These are phyloP conservation scores for Ailuropoda melanoleuca DNA, from an alignment of 2,113 vertebrate genomes.

Conservation along the genomic window DNA sequence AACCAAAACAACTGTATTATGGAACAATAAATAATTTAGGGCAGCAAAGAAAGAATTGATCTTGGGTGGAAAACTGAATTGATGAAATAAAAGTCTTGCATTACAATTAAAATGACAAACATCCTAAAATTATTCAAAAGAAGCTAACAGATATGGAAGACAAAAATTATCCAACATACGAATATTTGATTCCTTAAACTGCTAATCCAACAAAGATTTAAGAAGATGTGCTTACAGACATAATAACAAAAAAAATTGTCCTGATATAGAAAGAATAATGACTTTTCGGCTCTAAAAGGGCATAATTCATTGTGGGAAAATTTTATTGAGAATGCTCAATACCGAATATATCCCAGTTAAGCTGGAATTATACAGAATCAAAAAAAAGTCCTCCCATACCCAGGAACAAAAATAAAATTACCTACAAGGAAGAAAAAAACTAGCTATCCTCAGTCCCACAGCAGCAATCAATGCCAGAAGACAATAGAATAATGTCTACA, in stretches of 20 bases:
- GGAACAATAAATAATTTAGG: not conserved
- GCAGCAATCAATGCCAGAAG: not conserved
- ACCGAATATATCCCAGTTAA: conserved; percentile 12
- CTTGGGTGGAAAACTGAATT: not conserved
- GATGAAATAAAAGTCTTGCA: not conserved
- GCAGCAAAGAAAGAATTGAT: not conserved
- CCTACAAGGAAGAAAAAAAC: not conserved
- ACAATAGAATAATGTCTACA: not conserved
- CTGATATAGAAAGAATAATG: not conserved
- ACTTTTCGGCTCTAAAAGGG: not conserved
- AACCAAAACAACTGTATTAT: not conserved
- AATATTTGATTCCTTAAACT: not conserved
- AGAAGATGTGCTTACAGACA: not conserved
- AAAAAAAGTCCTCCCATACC: not conserved
- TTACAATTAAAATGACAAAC: not conserved
- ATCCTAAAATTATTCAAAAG: not conserved
- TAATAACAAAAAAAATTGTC: not conserved
- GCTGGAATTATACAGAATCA: not conserved
- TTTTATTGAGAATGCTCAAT: not conserved
- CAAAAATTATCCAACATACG: not conserved
- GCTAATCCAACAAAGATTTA: not conserved
- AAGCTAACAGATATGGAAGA: conserved; percentile 14
- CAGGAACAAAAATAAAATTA: not conserved
- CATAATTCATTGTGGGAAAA: not conserved
- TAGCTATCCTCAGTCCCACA: not conserved